Percentiles rank a stretch among this genome's conserved stretches.
Conservation (phyloP, 2,888 invertebrate species). For the Cosmia trapezina region DNA sequence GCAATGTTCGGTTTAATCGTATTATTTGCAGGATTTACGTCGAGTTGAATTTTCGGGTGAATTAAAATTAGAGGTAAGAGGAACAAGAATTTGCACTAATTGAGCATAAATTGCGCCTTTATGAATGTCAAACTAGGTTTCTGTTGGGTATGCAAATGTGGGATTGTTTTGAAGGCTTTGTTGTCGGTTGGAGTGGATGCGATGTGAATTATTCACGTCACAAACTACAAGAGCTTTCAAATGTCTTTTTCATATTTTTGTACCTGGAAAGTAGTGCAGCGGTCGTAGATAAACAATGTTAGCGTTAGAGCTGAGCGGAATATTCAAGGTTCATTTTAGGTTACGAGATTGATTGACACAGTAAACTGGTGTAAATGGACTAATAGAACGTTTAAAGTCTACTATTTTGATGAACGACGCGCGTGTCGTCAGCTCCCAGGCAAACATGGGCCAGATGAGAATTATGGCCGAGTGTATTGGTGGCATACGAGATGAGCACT, state of each 20-base stretch:
- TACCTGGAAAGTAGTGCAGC: slow-evolving; percentile 59
- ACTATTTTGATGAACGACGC: slow-evolving; percentile 73
- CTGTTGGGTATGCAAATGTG: slow-evolving; percentile 73
- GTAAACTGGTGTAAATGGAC: slow-evolving; percentile 39
- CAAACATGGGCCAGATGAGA: slow-evolving; percentile 79
- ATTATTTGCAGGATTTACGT: slow-evolving; percentile 81
- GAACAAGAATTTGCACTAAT: slow-evolving; percentile 72
- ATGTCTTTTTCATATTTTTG: slow-evolving; percentile 69
- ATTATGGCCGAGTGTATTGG: slow-evolving; percentile 79
- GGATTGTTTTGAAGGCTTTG: slow-evolving; percentile 71
- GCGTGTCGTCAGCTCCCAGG: slow-evolving; percentile 70
- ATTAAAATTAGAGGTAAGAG: slow-evolving; percentile 74
- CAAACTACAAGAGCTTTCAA: slow-evolving; percentile 70
- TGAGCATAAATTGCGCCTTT: slow-evolving; percentile 75
- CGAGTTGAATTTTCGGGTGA: slow-evolving; percentile 71
- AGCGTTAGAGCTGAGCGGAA: slow-evolving; percentile 20
- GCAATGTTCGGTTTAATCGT: slow-evolving; percentile 78
- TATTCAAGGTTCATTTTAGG: slow-evolving; percentile 41
- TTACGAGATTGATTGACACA: slow-evolving; percentile 38
- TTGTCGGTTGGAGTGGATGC: slow-evolving; percentile 65
- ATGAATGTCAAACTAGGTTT: slow-evolving; percentile 73
- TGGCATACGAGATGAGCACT: slow-evolving; percentile 81
- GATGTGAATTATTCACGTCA: slow-evolving; percentile 73
- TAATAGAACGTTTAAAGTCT: slow-evolving; percentile 62
- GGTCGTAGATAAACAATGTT: slow-evolving; percentile 48